These are phyloP conservation scores for Ichneumon xanthorius DNA, from an alignment of 2,888 invertebrate species.

Conservation along the genomic window DNA sequence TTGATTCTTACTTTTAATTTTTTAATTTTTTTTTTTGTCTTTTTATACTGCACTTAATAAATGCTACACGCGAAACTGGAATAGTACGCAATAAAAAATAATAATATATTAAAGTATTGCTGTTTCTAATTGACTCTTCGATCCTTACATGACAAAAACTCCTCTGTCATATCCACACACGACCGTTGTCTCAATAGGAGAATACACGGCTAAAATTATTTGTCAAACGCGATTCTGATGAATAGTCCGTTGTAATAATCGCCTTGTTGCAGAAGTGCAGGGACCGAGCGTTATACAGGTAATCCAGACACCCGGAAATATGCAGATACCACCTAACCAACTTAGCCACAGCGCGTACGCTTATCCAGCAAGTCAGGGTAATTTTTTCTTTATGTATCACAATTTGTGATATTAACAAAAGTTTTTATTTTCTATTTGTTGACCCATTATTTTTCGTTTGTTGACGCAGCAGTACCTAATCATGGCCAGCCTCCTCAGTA, in stretches of 20 bases:
- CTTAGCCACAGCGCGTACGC: conserved; percentile 59
- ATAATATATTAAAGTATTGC: conserved; percentile 39
- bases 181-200: neutral
- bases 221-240: neutral
- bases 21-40: conserved; percentile 20
- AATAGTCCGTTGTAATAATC: conserved; percentile 53
- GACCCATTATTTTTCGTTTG: conserved; percentile 49
- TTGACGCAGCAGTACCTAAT: conserved; percentile 59
- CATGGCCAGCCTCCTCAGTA: conserved; percentile 72
- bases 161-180: neutral
- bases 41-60: conserved; percentile 51
- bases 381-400: conserved; percentile 28
- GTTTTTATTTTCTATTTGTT: conserved; percentile 10
- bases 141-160: conserved; percentile 27
- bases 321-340: conserved; percentile 53
- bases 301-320: conserved; percentile 70
- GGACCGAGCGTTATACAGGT: conserved; percentile 73
- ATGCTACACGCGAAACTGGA: conserved; percentile 29
- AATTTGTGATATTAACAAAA: neutral
- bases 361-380: conserved; percentile 72
- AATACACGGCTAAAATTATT: neutral
- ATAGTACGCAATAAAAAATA: conserved; percentile 62
- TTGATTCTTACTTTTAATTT: conserved; percentile 18
- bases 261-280: conserved; percentile 76
- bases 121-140: conserved; percentile 39